Conservation (phyloP, 2,888 invertebrate species). For the Torymus aiolomorphi region DNA sequence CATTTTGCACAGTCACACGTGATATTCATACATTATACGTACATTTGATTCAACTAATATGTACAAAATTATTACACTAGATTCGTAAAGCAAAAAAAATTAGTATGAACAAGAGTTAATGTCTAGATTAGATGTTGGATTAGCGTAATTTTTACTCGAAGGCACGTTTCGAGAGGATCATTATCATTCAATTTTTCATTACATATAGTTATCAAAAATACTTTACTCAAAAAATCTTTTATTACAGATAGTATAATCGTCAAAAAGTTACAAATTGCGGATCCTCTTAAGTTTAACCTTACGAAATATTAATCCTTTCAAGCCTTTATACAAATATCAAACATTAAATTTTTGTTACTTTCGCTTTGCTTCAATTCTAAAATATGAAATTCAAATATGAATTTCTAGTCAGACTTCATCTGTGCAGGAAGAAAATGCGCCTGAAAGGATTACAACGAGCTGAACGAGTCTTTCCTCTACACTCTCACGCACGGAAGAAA, state of each 20-base stretch:
- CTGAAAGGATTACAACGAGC: no score
- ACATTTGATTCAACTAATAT: conserved; percentile 46
- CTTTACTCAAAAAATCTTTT: neutral
- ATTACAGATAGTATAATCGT: conserved; percentile 5
- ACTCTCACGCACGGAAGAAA: no score
- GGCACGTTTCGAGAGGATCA: conserved; percentile 41
- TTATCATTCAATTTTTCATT: conserved; percentile 1
- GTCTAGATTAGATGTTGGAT: conserved; percentile 19
- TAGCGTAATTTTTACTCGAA: conserved; percentile 26
- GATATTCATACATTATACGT: conserved; percentile 36
- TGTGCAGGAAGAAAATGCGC: no score
- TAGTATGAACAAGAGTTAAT: conserved; percentile 37
- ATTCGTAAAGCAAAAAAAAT: conserved; percentile 29
- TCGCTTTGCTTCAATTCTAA: no score
- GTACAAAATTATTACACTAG: conserved; percentile 40
- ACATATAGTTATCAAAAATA: conserved; percentile 8
- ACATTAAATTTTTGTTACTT: no score
- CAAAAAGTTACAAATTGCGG: neutral
- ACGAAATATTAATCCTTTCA: conserved; percentile 33
- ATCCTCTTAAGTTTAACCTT: conserved; percentile 34
- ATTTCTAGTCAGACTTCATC: no score
- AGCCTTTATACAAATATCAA: neutral
- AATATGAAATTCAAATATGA: no score
- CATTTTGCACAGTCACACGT: conserved; percentile 40
- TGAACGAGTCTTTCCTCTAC: no score